A percentile compares a stretch with the other conserved stretches of the same genome.
These are phyloP conservation scores for Oscarella lobularis DNA, from an alignment of 37 sponge, comb jelly and placozoan species.

Conservation along the genomic window DNA sequence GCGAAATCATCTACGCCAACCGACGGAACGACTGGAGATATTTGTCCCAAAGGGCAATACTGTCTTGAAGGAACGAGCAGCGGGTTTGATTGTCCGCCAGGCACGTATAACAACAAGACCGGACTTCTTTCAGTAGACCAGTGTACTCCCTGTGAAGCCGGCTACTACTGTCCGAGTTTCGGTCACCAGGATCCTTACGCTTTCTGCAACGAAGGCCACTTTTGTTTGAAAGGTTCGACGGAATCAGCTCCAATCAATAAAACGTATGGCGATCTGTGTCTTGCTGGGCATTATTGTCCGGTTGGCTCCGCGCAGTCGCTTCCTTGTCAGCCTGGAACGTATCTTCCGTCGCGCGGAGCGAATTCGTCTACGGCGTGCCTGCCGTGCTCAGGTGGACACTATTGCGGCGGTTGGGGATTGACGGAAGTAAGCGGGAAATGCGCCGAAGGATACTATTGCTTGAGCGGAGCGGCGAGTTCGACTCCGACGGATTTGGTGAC, in stretches of 20 bases:
- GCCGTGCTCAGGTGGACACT: not conserved
- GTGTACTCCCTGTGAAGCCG: not conserved
- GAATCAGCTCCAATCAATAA: not conserved
- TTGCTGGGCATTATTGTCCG: constrained; percentile 1
- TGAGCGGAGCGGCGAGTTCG: not conserved
- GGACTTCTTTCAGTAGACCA: not conserved
- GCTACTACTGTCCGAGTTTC: not conserved
- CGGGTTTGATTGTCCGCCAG: not conserved
- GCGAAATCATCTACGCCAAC: not conserved
- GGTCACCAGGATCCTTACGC: not conserved
- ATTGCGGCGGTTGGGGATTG: not conserved
- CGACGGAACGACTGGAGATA: not conserved
- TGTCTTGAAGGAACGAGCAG: not conserved
- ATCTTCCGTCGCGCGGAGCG: not conserved
- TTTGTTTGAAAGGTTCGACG: not conserved
- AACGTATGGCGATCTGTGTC: not conserved
- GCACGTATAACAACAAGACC: not conserved
- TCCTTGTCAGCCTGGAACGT: constrained; percentile 7
- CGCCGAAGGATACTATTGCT: not conserved
- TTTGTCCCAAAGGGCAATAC: not conserved
- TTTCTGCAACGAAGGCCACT: not conserved
- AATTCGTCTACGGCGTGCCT: not conserved
- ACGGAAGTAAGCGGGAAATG: not conserved
- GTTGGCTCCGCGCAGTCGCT: not conserved
- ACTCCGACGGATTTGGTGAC: not conserved